Evolutionary conservation across 2,113 vertebrate species (phyloP).

Genomic region (Cromileptes altivelis): DNA sequence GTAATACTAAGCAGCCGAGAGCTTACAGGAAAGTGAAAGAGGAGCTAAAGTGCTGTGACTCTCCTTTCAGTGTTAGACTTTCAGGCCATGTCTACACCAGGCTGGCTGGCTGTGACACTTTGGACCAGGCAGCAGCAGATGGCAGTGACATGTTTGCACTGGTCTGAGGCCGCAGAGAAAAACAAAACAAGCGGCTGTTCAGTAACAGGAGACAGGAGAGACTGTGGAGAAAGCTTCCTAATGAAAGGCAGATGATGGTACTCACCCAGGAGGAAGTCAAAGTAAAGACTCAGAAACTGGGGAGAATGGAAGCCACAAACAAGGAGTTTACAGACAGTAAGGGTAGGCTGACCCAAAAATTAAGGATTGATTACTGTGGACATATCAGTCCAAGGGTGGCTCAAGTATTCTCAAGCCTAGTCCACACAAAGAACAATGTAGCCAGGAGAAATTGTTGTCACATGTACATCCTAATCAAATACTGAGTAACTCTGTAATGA

Average conservation of each 20-base stretch:
- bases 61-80: conserved; percentile 1
- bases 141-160: conserved; percentile 55
- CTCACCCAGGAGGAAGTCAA: conserved; percentile 7
- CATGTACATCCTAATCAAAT: not conserved
- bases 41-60: conserved; percentile 9
- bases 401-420: too few species aligned
- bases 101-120: conserved; percentile 35
- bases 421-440: not conserved
- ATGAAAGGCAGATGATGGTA: not conserved
- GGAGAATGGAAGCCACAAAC: not conserved
- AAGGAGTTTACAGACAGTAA: not conserved
- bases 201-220: conserved; percentile 2
- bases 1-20: not conserved
- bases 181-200: conserved; percentile 5
- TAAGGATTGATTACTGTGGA: not conserved
- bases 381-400: not conserved
- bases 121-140: conserved; percentile 54
- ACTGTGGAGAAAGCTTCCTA: conserved; percentile 5
- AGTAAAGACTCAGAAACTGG: not conserved
- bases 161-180: conserved; percentile 32
- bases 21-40: not conserved
- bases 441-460: not conserved
- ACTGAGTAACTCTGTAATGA: not conserved
- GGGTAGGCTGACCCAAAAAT: not conserved
- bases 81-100: not conserved